Evolutionary conservation across 2,113 vertebrate species (phyloP), one percentile per base, ranked within the genome.

Genomic region (Corvus moneduloides): DNA sequence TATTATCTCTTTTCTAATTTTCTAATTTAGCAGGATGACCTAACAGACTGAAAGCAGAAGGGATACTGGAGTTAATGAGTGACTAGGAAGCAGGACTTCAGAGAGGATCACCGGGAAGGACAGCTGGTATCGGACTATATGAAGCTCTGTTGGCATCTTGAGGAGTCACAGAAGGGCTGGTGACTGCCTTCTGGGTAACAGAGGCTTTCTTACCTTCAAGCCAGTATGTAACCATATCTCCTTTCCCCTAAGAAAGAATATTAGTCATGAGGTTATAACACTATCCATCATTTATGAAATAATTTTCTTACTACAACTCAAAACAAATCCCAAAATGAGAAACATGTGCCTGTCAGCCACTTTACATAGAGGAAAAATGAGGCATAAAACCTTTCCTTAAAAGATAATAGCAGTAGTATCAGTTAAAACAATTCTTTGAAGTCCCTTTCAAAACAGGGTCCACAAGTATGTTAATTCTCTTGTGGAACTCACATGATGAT

Each of bases 181-280:
- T 49, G 51, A 33, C 19, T 48, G 94, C 95, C 77, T 97, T 97
- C 79, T 75, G 77, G 32, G 44, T 76, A 77, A 76, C 66, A 72
- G 80, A 56, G 16, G 73, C 64, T 90, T 97, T 97, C 91, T 98
- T 99, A 35, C 98, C 98, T 94, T 98, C 97, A 78, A 99, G 96
- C 98, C 98, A 99, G 88, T 98, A 98, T 2, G 98, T 99, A 73
- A 98, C 96, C 98, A 99, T 98, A 91, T 99, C 98, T 16, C 99
- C 98, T 96, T 99, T 99, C 4, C 98, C 98, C 98, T 98, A 51
- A 49, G 56, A 82, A 95, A 68, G 78, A 93, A 89, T 94, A 91
- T 59, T 33, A 77, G 48, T 92, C 6, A 56, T 33, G 13, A 8
- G 22, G 15, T 67, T 87, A 63, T 16, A 91, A 46, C 13, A 48